phyloP scores from a whole-genome alignment of 2,888 invertebrate species.

The Tiliacea aurago region DNA sequence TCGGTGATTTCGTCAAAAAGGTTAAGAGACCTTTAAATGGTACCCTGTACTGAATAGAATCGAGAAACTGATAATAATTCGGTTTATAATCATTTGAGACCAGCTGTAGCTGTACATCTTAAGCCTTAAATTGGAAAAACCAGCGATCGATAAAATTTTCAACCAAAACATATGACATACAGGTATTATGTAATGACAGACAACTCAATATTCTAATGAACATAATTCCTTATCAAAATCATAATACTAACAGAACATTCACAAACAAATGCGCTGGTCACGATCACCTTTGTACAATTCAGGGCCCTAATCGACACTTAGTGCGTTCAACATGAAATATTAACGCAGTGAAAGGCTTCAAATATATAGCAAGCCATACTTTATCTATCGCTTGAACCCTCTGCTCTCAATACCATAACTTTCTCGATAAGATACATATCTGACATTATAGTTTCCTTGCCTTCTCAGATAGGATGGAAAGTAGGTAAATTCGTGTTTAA shows the following conservation, averaged over 20 bases:
- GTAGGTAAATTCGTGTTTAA: slow-evolving; percentile 59
- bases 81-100: too few relatives aligned
- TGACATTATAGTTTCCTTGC: slow-evolving; percentile 58
- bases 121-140: neutral
- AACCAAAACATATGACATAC: too few relatives aligned
- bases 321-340: slow-evolving; percentile 52
- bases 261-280: slow-evolving; percentile 52
- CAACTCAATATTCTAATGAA: slow-evolving; percentile 10
- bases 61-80: neutral
- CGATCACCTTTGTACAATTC: slow-evolving; percentile 54
- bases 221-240: slow-evolving; percentile 7
- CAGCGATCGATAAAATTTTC: too few relatives aligned
- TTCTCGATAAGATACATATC: slow-evolving; percentile 66
- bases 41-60: neutral
- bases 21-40: neutral
- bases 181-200: neutral
- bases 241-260: slow-evolving; percentile 31
- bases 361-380: slow-evolving; percentile 54
- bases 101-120: neutral
- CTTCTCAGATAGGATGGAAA: slow-evolving; percentile 53
- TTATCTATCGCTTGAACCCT: slow-evolving; percentile 53
- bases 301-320: slow-evolving; percentile 58
- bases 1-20: neutral
- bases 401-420: slow-evolving; percentile 62
- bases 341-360: slow-evolving; percentile 57